Evolutionary conservation across 2,888 invertebrate species (phyloP), one percentile per base, ranked within the genome.

Genomic region (Muschampia plurimacula): DNA sequence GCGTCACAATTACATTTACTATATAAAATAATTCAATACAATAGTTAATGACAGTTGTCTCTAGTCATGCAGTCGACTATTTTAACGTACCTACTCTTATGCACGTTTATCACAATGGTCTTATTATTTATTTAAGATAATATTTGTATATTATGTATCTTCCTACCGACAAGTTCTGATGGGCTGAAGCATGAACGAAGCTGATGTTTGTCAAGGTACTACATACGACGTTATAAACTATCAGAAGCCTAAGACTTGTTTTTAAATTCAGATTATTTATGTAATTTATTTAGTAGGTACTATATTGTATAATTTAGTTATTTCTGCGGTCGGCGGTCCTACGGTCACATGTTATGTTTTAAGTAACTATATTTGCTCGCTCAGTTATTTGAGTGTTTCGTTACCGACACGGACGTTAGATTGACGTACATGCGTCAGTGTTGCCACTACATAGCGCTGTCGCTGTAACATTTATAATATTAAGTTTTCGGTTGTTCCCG

Each of bases 261-360:
- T 90, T 93, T 89, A 88, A 90, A 91, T 91, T 92, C 91, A 93
- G 90, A 93, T 93, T 89, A 92, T 93, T 93, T 94, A 94, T 93
- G 89, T 93, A 92, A 93, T 88, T 93, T 93, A 93, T 92, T 93
- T 88, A 86, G 85, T 93, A 92, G 90, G 90, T 92, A 89, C 86
- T 86, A 87, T 81, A 81, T 77, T 83, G 78, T 86, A 80, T 79
- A n/a, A 78, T 78, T 77, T 75, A 74, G 68, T 73, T 85, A 85
- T 79, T 84, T 83, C 83, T 82, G 87, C 86, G 85, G 87, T 79
- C 82, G 77, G 81, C 78, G 82, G 79, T 75, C 73, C 68, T 59
- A 69, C 70, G 83, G 84, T 83, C 82, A 83, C 82, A 81, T 74
- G 81, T 82, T 80, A 63, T 41, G 65, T 72, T 82, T 60, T 79